phyloP scores from a whole-genome alignment of 2,797 vertebrate genomes.

The Acestrorhynchus altus region DNA sequence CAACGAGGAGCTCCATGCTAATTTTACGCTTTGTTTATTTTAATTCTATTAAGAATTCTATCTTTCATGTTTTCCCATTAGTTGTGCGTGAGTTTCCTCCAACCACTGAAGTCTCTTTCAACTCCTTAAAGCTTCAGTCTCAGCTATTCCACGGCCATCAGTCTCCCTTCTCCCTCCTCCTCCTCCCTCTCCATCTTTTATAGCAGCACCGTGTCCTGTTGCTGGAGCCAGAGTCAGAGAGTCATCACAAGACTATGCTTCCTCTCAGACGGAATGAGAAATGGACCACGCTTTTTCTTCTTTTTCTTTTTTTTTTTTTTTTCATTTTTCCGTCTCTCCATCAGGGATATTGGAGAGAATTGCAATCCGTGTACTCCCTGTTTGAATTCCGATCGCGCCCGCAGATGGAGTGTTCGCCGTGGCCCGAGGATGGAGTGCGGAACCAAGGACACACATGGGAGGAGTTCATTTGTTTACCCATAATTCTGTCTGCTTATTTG shows the following conservation, averaged over 20 bases:
- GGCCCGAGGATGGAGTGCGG: constrained; percentile 37
- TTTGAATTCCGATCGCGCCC: constrained; percentile 34
- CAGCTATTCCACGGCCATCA: constrained; percentile 30
- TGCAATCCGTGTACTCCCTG: neutral
- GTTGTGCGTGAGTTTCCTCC: constrained; percentile 53
- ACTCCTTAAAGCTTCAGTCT: constrained; percentile 53
- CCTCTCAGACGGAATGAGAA: constrained; percentile 16
- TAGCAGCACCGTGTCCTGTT: neutral
- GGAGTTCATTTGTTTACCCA: constrained; percentile 67
- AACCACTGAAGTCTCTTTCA: constrained; percentile 62
- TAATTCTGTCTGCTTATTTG: constrained; percentile 55
- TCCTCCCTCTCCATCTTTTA: neutral
- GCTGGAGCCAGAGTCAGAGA: constrained; percentile 12
- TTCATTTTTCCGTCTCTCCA: constrained; percentile 15
- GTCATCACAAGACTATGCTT: constrained; percentile 15
- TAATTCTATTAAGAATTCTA: constrained; percentile 64
- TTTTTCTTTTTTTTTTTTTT: neutral
- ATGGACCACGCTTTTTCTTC: constrained; percentile 28
- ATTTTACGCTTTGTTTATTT: constrained; percentile 69
- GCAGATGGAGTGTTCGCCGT: constrained; percentile 30
- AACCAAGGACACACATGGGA: constrained; percentile 56
- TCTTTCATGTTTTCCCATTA: constrained; percentile 63
- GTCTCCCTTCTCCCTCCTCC: constrained; percentile 1
- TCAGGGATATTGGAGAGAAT: constrained; percentile 46
- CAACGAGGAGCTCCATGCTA: constrained; percentile 57